Evolutionary conservation across 2,888 invertebrate species (phyloP), one percentile per base, ranked within the genome.

Genomic region (Drosophila mayaguana): DNA sequence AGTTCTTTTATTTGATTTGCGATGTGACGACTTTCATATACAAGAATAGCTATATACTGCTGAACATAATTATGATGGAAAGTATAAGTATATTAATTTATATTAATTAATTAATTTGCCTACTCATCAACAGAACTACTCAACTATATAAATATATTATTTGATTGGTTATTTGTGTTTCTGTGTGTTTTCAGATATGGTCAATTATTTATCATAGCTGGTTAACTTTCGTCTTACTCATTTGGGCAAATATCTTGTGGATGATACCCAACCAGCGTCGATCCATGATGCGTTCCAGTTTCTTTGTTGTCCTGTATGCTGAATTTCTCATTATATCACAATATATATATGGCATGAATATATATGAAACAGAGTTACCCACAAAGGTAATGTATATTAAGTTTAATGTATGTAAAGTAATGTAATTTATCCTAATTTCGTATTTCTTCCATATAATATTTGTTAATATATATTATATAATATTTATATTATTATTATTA

Each of bases 161-260:
- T 32, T 32, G 32, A 32, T 32, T 32, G 6, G 2, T 9, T 22
- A 14, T 40, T 7, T 34, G 11, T 16, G 4, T 11, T 51, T 38
- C 38, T 42, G 11, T 43, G 8, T 20, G 12, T 11, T 94, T 94
- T 92, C 93, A 98, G 98, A 97, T 97, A 2, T 99, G 99, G 99
- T 98, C 98, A 91, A 98, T 99, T 91, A 97, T 98, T 90, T 99
- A 97, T 93, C 98, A 99, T 93, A 98, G 98, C 90, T 99, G 99
- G 98, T 94, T 99, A 80, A 98, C 99, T 0, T 98, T 99, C 92
- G 96, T 98, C 16, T 95, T 99, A 55, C 94, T 99, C 16, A 94
- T 99, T 88, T 97, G 97, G 96, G 98, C 99, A 0, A 98, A 98
- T 92, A 93, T 98, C 36, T 95, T 99, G 60, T 99, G 99, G 99